These are phyloP conservation scores for Tachina lurida DNA, from an alignment of 2,888 invertebrate species.

Conservation along the genomic window DNA sequence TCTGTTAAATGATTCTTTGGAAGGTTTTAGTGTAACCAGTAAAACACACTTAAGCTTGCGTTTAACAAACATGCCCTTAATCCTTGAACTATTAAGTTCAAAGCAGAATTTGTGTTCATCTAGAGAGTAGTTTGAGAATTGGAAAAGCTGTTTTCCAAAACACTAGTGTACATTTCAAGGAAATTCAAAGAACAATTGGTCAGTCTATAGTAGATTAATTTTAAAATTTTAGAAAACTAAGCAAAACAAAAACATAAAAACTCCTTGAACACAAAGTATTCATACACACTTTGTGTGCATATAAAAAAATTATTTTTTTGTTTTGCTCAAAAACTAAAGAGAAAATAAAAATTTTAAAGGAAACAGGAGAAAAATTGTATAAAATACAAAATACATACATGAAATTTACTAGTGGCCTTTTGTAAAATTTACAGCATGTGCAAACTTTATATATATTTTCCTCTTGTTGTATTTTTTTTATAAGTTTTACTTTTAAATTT, in stretches of 20 bases:
- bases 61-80: neutral
- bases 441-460: neutral
- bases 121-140: neutral
- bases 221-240: neutral
- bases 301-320: neutral
- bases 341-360: neutral
- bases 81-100: neutral
- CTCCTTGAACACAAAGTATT: neutral
- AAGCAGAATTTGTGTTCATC: neutral
- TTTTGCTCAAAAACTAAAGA: neutral
- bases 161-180: neutral
- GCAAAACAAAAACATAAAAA: neutral
- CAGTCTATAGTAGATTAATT: neutral
- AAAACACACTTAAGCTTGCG: neutral
- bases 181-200: neutral
- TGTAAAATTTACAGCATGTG: conserved; percentile 58
- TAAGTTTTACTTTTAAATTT: conserved; percentile 63
- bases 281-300: neutral
- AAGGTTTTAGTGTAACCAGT: neutral
- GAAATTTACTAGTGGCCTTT: conserved; percentile 59
- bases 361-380: conserved; percentile 8
- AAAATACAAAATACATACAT: conserved; percentile 23
- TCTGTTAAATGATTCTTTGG: neutral
- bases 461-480: conserved; percentile 46
- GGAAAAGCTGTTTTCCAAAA: neutral